These are phyloP conservation scores for Catostylus mosaicus DNA, from an alignment of 30 jellyfish, hydroid and myxozoan genomes.

Conservation along the genomic window DNA sequence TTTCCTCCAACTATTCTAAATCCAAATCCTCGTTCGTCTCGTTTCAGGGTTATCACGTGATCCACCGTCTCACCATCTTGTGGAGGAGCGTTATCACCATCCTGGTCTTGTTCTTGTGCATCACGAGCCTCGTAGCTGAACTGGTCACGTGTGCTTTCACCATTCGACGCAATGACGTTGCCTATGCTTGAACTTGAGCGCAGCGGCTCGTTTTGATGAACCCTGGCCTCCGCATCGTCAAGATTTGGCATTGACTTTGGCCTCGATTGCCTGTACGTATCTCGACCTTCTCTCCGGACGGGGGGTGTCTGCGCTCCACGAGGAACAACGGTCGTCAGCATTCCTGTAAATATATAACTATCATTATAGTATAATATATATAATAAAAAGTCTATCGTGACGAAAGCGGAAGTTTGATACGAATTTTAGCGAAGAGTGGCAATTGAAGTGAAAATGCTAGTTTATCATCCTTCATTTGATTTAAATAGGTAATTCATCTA, in stretches of 20 bases:
- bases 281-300: slow-evolving; percentile 61
- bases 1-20: slow-evolving; percentile 94
- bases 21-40: slow-evolving; percentile 97
- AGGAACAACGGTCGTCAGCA: slow-evolving; percentile 25
- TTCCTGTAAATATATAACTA: slow-evolving; percentile 21
- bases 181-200: slow-evolving; percentile 89
- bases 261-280: slow-evolving; percentile 64
- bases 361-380: no score
- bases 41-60: slow-evolving; percentile 79
- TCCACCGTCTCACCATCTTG: slow-evolving; percentile 66
- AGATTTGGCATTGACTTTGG: slow-evolving; percentile 93
- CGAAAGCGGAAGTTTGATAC: no score
- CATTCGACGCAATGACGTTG: slow-evolving; percentile 80
- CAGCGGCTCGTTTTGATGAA: slow-evolving; percentile 42
- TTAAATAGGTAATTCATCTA: no score
- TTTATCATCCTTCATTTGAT: no score
- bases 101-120: slow-evolving; percentile 30
- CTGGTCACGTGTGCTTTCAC: slow-evolving; percentile 75
- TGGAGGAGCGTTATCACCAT: neutral
- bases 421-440: no score
- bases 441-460: no score
- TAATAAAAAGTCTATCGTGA: no score
- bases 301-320: slow-evolving; percentile 69
- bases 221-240: slow-evolving; percentile 66
- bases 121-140: slow-evolving; percentile 64